Base-by-base conservation (phyloP, 92 coral and sea anemone genomes). In the Actinostola sp. region DNA sequence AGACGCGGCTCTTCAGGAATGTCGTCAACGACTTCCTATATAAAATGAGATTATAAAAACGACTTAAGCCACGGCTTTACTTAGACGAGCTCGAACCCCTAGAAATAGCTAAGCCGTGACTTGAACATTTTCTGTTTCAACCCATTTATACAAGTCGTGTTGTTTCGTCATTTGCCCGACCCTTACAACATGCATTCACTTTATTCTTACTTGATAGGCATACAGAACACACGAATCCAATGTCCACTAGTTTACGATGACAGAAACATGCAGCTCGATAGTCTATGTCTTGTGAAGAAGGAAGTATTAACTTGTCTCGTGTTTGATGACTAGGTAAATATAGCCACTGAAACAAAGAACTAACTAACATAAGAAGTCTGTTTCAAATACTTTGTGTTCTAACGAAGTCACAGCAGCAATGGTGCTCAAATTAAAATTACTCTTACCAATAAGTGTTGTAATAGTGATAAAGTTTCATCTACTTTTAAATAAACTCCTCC, bases 211-310 rank as follows among this genome's bases (percentile, higher is more conserved):
- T 94, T 82, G 98, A 94, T 82, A 94, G 82, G 71, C 98, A 94
- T 30, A 94, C 98, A 2, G 98, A 94, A 49, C 98, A 94, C 12
- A 94, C 98, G 83, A 91, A 94, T 39, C 98, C 98, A 48, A 94
- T 90, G 52, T 94, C 97, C 24, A 94, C 98, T 25, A 94, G 78
- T 38, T 86, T 79, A 66, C 90, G 82, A 78, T 94, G 98, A 31
- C 98, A 94, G 84, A 94, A 94, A 73, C 98, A 94, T 0, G 98
- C 98, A 6, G 98, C 98, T 62, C 98, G 84, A 81, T 94, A 94
- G 89, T 94, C 98, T 70, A 94, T 94, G 55, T 94, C 97, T 80
- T 79, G 45, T 2, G 98, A 89, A 0, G 92, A 80, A 3, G 98
- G 98, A 51, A 94, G 84, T 48, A 92, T 91, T 42, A 94, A 62